phyloP scores from a whole-genome alignment of 2,888 invertebrate species.

The Nemapogon koenigi region DNA sequence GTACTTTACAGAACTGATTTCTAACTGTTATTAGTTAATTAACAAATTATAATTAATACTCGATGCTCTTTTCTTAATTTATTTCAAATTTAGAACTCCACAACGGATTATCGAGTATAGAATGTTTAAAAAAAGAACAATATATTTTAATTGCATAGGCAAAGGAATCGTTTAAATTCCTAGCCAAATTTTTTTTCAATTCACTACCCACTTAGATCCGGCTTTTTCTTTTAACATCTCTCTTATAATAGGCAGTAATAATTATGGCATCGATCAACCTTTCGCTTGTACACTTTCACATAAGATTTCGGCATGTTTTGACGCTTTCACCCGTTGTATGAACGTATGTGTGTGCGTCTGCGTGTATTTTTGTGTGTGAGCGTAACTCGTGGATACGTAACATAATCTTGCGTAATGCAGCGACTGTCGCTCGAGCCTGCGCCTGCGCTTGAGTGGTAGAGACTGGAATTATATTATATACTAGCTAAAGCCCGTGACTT shows the following conservation, averaged over 20 bases:
- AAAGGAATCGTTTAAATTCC: too few species aligned
- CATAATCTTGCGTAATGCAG: constrained; percentile 43
- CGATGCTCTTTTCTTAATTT: too few species aligned
- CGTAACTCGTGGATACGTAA: constrained; percentile 32
- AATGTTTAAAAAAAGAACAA: constrained; percentile 7
- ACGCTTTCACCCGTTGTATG: constrained; percentile 45
- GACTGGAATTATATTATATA: too few species aligned
- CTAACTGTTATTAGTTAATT: background rate
- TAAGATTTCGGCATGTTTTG: constrained; percentile 50
- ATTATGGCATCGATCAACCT: constrained; percentile 60
- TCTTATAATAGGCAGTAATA: constrained; percentile 60
- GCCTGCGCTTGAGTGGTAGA: constrained; percentile 3
- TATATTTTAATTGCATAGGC: too few species aligned
- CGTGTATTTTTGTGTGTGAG: constrained; percentile 16
- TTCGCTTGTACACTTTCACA: constrained; percentile 48
- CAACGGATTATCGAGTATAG: too few species aligned
- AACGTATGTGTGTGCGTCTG: constrained; percentile 4
- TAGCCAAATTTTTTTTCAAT: too few species aligned
- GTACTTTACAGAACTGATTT: background rate
- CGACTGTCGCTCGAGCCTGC: constrained; percentile 23
- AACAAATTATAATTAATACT: background rate
- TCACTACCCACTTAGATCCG: constrained; percentile 27
- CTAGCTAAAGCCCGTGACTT: too few species aligned
- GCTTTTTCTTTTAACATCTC: constrained; percentile 57
- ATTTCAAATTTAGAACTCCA: too few species aligned